phyloP scores from a whole-genome alignment of 1,140 invertebrate genomes.

The Bradysia coprophila region DNA sequence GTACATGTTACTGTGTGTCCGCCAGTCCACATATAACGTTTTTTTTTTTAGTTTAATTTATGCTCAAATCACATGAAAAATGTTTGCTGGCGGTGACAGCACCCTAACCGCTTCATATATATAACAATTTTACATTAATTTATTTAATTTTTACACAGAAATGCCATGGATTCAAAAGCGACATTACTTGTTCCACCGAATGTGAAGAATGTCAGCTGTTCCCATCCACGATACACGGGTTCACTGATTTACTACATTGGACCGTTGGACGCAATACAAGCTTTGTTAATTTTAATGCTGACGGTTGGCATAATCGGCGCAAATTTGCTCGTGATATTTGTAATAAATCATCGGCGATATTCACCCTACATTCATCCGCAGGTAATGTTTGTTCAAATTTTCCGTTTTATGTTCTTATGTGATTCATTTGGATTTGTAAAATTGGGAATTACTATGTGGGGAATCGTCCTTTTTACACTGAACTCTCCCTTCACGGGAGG shows the following conservation, averaged over 20 bases:
- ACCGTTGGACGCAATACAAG: constrained; percentile 47
- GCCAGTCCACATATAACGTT: no score
- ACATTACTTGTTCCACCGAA: constrained; percentile 51
- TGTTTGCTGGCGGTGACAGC: no score
- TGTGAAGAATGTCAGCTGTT: constrained; percentile 61
- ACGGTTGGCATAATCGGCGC: constrained; percentile 56
- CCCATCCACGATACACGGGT: constrained; percentile 39
- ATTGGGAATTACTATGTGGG: background rate
- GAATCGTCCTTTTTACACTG: background rate
- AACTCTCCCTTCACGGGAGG: no score
- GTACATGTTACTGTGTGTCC: no score
- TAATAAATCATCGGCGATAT: constrained; percentile 61
- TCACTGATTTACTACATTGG: constrained; percentile 37
- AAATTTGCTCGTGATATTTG: constrained; percentile 61
- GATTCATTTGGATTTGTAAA: no score
- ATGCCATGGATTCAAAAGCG: constrained; percentile 10
- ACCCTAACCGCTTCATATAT: no score
- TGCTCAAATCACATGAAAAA: no score
- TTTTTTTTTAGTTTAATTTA: no score
- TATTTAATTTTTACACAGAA: no score
- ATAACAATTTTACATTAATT: no score
- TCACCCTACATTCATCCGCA: constrained; percentile 69
- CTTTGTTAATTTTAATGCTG: constrained; percentile 49
- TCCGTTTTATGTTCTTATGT: no score
- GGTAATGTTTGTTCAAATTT: constrained; percentile 27